These are phyloP conservation scores for Timema podura DNA, from an alignment of 2,888 invertebrate genomes.

Conservation along the genomic window DNA sequence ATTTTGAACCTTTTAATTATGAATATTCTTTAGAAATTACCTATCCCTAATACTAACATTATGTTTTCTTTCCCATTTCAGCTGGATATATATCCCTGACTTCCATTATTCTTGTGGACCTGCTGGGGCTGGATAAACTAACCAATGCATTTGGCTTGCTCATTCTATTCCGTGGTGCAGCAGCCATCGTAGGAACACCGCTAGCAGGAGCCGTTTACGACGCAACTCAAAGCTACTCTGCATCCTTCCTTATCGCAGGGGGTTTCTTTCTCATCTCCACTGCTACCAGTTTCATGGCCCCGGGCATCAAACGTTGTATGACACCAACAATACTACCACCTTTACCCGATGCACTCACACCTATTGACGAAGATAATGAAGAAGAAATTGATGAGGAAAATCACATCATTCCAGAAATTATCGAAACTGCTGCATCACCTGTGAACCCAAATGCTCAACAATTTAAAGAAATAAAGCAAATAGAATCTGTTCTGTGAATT, in stretches of 20 bases:
- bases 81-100: conserved; percentile 97
- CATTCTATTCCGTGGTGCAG: conserved; percentile 91
- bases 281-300: conserved; percentile 77
- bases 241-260: conserved; percentile 91
- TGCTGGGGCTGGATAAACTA: conserved; percentile 90
- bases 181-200: conserved; percentile 83
- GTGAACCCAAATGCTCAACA: conserved; percentile 44
- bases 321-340: conserved; percentile 59
- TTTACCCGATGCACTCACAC: conserved; percentile 68
- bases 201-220: conserved; percentile 87
- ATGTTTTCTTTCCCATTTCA: conserved; percentile 43
- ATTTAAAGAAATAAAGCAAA: conserved; percentile 60
- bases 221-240: conserved; percentile 73
- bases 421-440: conserved; percentile 71
- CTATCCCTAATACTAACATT: no score
- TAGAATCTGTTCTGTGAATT: conserved; percentile 66
- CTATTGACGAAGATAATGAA: conserved; percentile 70
- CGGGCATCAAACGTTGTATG: conserved; percentile 58
- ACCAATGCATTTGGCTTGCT: conserved; percentile 97
- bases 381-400: conserved; percentile 67
- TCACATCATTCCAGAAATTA: conserved; percentile 65
- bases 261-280: conserved; percentile 82
- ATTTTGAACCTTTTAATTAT: no score
- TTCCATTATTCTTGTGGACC: conserved; percentile 94
- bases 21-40: no score